phyloP scores from a whole-genome alignment of 2,888 invertebrate species.

The Himalopsyche kuldschensis region DNA sequence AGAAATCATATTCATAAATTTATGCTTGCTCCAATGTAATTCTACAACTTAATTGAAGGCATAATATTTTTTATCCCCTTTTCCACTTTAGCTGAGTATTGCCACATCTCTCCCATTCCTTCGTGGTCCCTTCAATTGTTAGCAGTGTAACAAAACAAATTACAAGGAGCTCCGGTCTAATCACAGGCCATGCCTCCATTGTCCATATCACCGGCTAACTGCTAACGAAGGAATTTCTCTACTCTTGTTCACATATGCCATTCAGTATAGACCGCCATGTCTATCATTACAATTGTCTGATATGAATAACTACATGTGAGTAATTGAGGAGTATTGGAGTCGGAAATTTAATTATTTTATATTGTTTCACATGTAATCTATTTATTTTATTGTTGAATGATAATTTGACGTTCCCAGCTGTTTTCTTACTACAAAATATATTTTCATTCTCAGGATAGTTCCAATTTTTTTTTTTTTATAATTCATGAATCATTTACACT shows the following conservation, averaged over 20 bases:
- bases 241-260: constrained; percentile 5
- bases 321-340: neutral
- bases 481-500: too few species aligned
- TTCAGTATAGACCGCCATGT: neutral
- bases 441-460: too few species aligned
- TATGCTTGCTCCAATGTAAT: too few species aligned
- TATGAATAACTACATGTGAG: neutral
- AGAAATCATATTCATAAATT: too few species aligned
- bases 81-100: neutral
- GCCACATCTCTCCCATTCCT: neutral
- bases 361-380: too few species aligned
- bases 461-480: too few species aligned
- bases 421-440: too few species aligned
- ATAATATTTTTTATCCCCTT: neutral
- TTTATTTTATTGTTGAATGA: too few species aligned
- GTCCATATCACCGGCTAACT: constrained; percentile 36
- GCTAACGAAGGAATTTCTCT: constrained; percentile 30
- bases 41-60: neutral
- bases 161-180: constrained; percentile 30
- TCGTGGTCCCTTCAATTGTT: neutral
- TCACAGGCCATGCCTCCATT: constrained; percentile 29
- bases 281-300: neutral
- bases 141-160: constrained; percentile 24
- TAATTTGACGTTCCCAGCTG: too few species aligned
- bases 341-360: too few species aligned